Conservation (phyloP, 1,140 invertebrate genomes). For the Oryctes rhinoceros region DNA sequence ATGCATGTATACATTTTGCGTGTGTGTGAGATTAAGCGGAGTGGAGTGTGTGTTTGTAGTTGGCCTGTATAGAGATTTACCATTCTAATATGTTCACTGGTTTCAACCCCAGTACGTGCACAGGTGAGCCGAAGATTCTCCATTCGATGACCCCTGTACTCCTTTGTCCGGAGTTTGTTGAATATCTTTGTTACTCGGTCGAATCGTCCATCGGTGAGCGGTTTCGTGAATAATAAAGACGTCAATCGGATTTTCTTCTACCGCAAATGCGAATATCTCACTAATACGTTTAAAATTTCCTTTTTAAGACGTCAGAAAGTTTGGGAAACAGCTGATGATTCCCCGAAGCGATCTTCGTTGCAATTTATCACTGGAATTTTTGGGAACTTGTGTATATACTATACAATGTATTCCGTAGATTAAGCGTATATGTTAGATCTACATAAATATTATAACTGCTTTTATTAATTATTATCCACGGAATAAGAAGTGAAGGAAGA, state of each 20-base stretch:
- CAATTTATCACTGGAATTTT: too few species aligned
- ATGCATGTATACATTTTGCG: not conserved
- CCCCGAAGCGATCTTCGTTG: not conserved
- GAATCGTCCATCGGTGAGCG: not conserved
- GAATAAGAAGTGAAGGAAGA: too few species aligned
- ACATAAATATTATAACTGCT: too few species aligned
- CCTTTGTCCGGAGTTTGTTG: conserved; percentile 8
- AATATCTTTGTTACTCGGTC: conserved; percentile 11
- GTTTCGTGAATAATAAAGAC: not conserved
- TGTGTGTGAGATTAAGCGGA: not conserved
- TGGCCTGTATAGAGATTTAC: not conserved
- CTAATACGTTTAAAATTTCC: not conserved
- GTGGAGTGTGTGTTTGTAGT: not conserved
- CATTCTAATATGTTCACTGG: conserved; percentile 26
- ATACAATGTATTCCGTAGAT: too few species aligned
- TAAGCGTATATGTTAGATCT: too few species aligned
- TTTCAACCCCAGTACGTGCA: conserved; percentile 8
- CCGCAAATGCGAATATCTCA: not conserved
- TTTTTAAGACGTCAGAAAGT: not conserved
- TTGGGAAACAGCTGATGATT: not conserved
- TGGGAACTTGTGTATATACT: too few species aligned
- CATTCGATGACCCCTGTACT: conserved; percentile 16
- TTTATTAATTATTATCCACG: too few species aligned
- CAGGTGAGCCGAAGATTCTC: conserved; percentile 31
- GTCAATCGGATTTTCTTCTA: conserved; percentile 16